phyloP scores from a whole-genome alignment of 2,797 vertebrate species.

The Phataginus tricuspis region DNA sequence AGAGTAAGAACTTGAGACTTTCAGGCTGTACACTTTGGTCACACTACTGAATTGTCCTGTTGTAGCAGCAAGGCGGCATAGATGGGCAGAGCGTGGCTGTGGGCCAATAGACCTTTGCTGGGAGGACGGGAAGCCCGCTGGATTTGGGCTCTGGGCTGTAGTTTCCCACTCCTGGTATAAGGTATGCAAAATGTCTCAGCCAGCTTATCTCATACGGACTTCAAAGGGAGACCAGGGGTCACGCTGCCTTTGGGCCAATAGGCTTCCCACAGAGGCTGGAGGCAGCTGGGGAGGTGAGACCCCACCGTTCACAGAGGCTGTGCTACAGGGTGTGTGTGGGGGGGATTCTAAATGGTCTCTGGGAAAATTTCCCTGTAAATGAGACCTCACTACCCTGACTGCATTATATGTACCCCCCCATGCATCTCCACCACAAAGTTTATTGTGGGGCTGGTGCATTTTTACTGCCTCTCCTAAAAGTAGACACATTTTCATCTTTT shows the following conservation, averaged over 20 bases:
- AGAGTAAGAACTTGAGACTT: not conserved
- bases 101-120: conserved; percentile 9
- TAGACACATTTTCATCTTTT: conserved; percentile 72
- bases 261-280: not conserved
- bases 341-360: not conserved
- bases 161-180: not conserved
- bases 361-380: not conserved
- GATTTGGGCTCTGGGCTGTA: not conserved
- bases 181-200: not conserved
- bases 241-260: not conserved
- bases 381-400: conserved; percentile 1
- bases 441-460: conserved; percentile 65
- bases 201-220: not conserved
- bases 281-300: not conserved
- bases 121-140: not conserved
- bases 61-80: not conserved
- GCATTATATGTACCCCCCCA: not conserved
- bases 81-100: not conserved
- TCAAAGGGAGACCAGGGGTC: not conserved
- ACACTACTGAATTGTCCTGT: not conserved
- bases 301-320: not conserved
- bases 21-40: not conserved
- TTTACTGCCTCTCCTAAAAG: conserved; percentile 78
- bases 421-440: conserved; percentile 59
- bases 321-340: not conserved